phyloP scores from a whole-genome alignment of 2,888 invertebrate species.

The Argyresthia albistria region DNA sequence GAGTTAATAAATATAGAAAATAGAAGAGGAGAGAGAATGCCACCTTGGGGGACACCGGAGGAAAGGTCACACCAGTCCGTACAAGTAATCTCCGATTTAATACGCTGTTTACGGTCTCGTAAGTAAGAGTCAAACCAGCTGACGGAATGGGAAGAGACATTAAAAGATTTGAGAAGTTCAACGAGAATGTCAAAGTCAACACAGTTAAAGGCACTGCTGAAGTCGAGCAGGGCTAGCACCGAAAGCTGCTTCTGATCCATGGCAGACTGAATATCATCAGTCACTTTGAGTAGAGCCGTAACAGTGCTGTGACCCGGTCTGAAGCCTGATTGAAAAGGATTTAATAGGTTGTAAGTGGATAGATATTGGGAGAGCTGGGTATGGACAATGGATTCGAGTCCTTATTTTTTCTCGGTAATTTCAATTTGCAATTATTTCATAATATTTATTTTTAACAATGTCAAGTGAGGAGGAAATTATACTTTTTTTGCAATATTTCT shows the following conservation, averaged over 20 bases:
- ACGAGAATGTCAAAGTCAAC: background rate
- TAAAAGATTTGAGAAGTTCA: background rate
- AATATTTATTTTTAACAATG: no score
- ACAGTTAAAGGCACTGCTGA: constrained; percentile 1
- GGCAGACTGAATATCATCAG: constrained; percentile 2
- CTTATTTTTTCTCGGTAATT: no score
- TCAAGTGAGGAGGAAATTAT: no score
- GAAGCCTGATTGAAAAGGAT: constrained; percentile 8
- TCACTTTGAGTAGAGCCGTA: constrained; percentile 5
- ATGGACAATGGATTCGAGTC: no score
- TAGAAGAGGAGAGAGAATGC: constrained; percentile 3
- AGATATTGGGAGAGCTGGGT: no score
- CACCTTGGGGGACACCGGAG: constrained; percentile 4
- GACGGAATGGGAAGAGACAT: background rate
- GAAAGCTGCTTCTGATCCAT: background rate
- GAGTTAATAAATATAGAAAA: constrained; percentile 3
- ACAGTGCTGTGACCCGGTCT: constrained; percentile 6
- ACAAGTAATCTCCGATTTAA: background rate
- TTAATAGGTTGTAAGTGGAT: background rate
- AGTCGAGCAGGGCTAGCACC: background rate
- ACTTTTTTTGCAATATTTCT: no score
- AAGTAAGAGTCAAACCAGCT: constrained; percentile 3
- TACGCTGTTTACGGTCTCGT: background rate
- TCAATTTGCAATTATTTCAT: no score
- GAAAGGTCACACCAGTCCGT: constrained; percentile 3